These are phyloP conservation scores for Lepus timidus DNA, from an alignment of 2,113 vertebrate species.

Conservation along the genomic window DNA sequence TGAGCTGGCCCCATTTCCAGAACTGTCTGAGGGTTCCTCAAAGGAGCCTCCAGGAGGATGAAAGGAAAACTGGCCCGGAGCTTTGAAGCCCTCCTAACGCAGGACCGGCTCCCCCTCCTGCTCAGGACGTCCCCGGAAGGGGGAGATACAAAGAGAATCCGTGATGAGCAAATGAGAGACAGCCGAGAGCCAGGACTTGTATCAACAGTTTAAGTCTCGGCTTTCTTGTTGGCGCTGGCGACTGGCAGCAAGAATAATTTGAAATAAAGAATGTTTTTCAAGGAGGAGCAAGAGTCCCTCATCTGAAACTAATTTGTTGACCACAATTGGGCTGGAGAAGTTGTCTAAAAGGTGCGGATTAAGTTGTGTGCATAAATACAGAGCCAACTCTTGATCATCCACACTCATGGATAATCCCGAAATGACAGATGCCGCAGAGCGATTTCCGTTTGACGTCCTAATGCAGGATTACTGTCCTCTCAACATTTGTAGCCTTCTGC, in stretches of 20 bases:
- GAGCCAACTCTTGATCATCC: constrained; percentile 63
- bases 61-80: constrained; percentile 41
- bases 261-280: constrained; percentile 83
- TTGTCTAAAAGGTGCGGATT: constrained; percentile 65
- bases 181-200: constrained; percentile 60
- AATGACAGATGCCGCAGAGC: constrained; percentile 43
- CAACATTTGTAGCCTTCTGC: constrained; percentile 39
- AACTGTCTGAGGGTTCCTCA: constrained; percentile 39
- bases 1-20: constrained; percentile 55
- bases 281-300: constrained; percentile 83
- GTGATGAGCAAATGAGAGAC: constrained; percentile 72
- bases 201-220: constrained; percentile 80
- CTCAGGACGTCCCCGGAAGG: constrained; percentile 55
- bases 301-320: constrained; percentile 89
- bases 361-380: constrained; percentile 62
- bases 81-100: constrained; percentile 59
- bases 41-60: constrained; percentile 67
- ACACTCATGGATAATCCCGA: constrained; percentile 65
- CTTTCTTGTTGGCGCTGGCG: constrained; percentile 77
- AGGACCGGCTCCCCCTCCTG: constrained; percentile 14
- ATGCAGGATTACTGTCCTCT: constrained; percentile 44
- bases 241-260: constrained; percentile 84
- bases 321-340: constrained; percentile 76
- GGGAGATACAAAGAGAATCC: constrained; percentile 82
- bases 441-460: constrained; percentile 64